Evolutionary conservation across 2,888 invertebrate species (phyloP).

Genomic region (Cataglyphis altisquamis): DNA sequence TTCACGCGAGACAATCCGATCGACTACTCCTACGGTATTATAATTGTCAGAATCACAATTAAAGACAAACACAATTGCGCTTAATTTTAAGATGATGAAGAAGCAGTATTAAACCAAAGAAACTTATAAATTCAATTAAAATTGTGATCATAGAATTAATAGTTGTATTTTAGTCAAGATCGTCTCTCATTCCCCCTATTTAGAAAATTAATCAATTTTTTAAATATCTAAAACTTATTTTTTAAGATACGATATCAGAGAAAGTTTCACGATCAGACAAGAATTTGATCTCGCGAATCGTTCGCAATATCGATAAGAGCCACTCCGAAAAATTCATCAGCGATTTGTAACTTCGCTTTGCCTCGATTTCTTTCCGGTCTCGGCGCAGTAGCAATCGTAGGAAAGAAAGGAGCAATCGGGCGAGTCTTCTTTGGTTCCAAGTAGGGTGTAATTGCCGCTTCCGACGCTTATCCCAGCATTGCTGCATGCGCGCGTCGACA

Average conservation of each 20-base stretch:
- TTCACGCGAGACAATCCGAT: constrained; percentile 49
- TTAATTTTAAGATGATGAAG: constrained; percentile 9
- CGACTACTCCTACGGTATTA: constrained; percentile 28
- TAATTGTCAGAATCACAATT: constrained; percentile 36
- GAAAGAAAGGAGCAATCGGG: constrained; percentile 47
- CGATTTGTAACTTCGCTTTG: neutral
- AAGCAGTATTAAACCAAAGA: neutral
- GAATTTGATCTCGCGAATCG: neutral
- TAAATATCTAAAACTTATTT: neutral
- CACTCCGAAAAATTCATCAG: constrained; percentile 13
- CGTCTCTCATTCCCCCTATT: neutral
- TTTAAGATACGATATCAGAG: neutral
- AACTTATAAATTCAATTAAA: neutral
- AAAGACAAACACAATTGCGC: constrained; percentile 12
- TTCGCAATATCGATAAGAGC: neutral
- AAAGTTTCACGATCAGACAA: neutral
- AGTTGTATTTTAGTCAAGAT: neutral
- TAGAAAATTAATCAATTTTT: constrained; percentile 6
- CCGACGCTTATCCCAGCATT: constrained; percentile 76
- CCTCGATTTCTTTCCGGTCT: constrained; percentile 48
- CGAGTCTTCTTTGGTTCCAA: constrained; percentile 68
- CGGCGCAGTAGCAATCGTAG: constrained; percentile 6
- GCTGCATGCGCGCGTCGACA: constrained; percentile 78
- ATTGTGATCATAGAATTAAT: neutral
- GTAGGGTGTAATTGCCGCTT: constrained; percentile 78